phyloP scores from a whole-genome alignment of 2,797 vertebrate genomes.

The Thunnus albacares region DNA sequence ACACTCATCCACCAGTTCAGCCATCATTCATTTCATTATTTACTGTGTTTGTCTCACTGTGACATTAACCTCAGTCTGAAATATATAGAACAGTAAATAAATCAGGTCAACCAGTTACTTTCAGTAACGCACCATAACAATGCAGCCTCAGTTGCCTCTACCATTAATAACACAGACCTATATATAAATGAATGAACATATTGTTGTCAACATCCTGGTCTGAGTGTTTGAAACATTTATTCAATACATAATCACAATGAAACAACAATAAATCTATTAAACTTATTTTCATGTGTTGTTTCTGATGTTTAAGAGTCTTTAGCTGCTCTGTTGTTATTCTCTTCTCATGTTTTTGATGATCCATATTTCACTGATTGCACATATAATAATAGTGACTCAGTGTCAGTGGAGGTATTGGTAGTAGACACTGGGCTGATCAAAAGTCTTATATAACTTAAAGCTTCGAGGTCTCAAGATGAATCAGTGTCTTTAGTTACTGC shows the following conservation, averaged over 20 bases:
- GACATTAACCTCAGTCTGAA: too few relatives aligned
- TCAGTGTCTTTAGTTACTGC: constrained; percentile 13
- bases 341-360: neutral
- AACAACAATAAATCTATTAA: neutral
- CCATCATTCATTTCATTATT: too few relatives aligned
- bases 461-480: constrained; percentile 30
- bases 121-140: neutral
- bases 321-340: neutral
- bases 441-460: constrained; percentile 31
- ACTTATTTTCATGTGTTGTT: neutral
- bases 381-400: constrained; percentile 24
- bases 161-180: too few relatives aligned
- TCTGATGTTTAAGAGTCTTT: neutral
- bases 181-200: neutral
- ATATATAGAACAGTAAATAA: neutral
- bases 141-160: too few relatives aligned
- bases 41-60: too few relatives aligned
- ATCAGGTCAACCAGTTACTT: neutral
- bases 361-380: neutral
- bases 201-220: neutral
- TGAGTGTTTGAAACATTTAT: neutral
- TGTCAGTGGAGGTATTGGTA: constrained; percentile 7
- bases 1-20: too few relatives aligned
- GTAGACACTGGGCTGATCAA: constrained; percentile 7
- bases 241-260: neutral